Conservation (phyloP, 2,888 invertebrate species). For the Xestia rhomboidea region DNA sequence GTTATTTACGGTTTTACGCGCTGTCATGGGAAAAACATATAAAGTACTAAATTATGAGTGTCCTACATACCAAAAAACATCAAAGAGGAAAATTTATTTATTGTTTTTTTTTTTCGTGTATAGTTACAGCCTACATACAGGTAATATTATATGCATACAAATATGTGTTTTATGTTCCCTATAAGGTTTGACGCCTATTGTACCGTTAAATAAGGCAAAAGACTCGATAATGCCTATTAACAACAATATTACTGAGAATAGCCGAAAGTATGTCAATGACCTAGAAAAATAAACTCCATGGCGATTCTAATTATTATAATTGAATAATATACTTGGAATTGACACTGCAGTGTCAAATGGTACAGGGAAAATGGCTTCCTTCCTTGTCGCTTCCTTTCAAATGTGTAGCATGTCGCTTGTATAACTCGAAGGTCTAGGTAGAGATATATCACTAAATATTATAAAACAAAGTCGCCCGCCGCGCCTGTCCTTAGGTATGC, state of each 20-base stretch:
- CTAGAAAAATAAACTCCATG: slow-evolving; percentile 59
- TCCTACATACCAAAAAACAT: not conserved
- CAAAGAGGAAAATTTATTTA: not conserved
- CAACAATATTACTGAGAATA: slow-evolving; percentile 27
- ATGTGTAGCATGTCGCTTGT: not conserved
- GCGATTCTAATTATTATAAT: slow-evolving; percentile 36
- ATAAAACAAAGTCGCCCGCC: too few relatives aligned
- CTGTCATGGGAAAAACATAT: not conserved
- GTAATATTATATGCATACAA: not conserved
- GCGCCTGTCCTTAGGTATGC: too few relatives aligned
- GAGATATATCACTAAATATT: too few relatives aligned
- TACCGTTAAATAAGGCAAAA: slow-evolving; percentile 42
- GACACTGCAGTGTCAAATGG: not conserved
- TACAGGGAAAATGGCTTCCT: slow-evolving; percentile 39
- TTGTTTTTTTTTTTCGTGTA: not conserved
- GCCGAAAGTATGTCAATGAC: slow-evolving; percentile 63
- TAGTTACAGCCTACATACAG: not conserved
- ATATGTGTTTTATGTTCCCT: not conserved
- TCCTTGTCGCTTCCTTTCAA: slow-evolving; percentile 11
- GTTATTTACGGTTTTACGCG: not conserved
- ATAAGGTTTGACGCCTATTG: not conserved
- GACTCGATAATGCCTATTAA: not conserved
- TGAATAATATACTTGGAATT: slow-evolving; percentile 45
- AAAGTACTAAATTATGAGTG: not conserved
- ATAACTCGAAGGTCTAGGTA: not conserved